phyloP scores from a whole-genome alignment of 2,888 invertebrate species.

The Tenthredo amoena region DNA sequence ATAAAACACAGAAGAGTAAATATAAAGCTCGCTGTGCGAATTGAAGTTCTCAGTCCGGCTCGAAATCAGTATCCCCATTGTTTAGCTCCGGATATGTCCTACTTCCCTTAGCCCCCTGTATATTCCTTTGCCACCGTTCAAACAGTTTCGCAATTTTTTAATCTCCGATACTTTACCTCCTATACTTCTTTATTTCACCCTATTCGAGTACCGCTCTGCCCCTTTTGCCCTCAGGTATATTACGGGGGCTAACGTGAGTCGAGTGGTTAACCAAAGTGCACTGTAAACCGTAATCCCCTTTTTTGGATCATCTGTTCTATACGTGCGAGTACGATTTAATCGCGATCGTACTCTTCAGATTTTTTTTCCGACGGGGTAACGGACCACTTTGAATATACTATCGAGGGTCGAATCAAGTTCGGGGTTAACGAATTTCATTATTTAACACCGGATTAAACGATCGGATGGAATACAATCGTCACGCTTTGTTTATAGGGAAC shows the following conservation, averaged over 20 bases:
- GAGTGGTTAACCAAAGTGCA: slow-evolving; percentile 8
- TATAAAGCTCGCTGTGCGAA: slow-evolving; percentile 60
- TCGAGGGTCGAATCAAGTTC: background rate
- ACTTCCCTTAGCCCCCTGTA: slow-evolving; percentile 25
- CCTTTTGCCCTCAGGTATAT: slow-evolving; percentile 1
- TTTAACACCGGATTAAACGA: background rate
- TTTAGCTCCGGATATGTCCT: slow-evolving; percentile 41
- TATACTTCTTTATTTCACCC: background rate
- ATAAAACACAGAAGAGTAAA: background rate
- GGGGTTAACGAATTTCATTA: background rate
- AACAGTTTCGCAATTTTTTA: slow-evolving; percentile 36
- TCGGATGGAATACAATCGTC: background rate
- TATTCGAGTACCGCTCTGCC: background rate
- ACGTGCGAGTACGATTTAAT: background rate
- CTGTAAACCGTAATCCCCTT: background rate
- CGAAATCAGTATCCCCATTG: slow-evolving; percentile 41
- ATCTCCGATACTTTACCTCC: slow-evolving; percentile 38
- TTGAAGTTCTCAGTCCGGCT: slow-evolving; percentile 40
- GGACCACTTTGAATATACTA: slow-evolving; percentile 28
- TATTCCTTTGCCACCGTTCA: background rate
- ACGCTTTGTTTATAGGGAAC: background rate
- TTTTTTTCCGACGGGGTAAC: background rate
- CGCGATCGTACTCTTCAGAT: background rate
- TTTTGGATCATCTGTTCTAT: background rate
- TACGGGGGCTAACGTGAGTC: background rate